These are phyloP conservation scores for Tretioscincus oriximinensis DNA, from an alignment of 2,113 vertebrate species.

Conservation along the genomic window DNA sequence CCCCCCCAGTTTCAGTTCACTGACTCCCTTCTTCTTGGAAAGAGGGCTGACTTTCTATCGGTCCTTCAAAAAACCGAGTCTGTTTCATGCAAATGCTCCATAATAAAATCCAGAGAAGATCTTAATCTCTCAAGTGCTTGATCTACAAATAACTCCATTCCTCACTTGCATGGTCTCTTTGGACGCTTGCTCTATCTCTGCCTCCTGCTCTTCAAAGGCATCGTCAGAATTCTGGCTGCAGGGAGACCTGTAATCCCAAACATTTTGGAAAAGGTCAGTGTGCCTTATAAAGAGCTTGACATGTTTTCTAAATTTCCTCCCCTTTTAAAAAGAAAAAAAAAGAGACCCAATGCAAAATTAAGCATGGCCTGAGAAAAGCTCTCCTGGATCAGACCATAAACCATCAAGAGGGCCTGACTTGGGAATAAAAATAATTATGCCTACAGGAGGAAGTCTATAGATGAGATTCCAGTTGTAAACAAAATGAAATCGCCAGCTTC, in stretches of 20 bases:
- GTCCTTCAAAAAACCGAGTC: background rate
- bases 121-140: background rate
- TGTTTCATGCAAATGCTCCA: slow-evolving; percentile 29
- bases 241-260: slow-evolving; percentile 9
- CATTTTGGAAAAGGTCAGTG: slow-evolving; percentile 25
- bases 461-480: too few species aligned
- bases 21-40: slow-evolving; percentile 25
- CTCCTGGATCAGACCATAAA: background rate
- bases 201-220: background rate
- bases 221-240: slow-evolving; percentile 32
- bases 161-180: background rate
- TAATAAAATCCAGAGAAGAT: slow-evolving; percentile 15
- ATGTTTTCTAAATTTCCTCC: slow-evolving; percentile 47
- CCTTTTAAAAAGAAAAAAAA: background rate
- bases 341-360: background rate
- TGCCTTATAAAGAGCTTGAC: slow-evolving; percentile 52
- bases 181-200: background rate
- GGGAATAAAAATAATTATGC: too few species aligned
- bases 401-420: background rate
- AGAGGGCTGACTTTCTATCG: background rate
- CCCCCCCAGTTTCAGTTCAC: slow-evolving; percentile 37
- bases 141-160: slow-evolving; percentile 8
- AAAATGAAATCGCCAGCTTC: too few species aligned
- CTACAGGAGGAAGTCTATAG: too few species aligned
- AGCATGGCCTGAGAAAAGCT: background rate